Base-by-base conservation (phyloP, 2,797 vertebrate species). In the Anolis apletophallus region DNA sequence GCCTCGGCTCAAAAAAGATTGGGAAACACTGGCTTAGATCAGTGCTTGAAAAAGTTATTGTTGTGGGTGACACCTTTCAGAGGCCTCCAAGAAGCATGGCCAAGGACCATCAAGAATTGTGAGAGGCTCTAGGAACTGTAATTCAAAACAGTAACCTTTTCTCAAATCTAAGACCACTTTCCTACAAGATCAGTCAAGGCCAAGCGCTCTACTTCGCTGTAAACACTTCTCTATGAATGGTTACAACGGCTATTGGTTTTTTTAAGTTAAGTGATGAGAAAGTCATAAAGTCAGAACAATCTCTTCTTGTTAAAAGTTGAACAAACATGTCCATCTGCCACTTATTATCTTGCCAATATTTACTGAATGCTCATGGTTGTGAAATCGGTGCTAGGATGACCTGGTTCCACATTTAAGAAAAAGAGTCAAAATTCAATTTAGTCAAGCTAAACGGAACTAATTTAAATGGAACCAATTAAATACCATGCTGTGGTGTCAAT, bases 361-460 rank as follows among this genome's bases (percentile, higher is more conserved):
- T 84, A 40, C 21, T 55, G 32, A 69, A 85, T 21, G 29, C 19
- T 55, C 17, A 78, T 57, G 16, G 14, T 6, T 40, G 26, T 69
- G 26, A 84, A 68, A 85, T 57, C 55, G 50, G 23, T 54, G 54
- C 50, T 17, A 67, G 64, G 12, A 55, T 69, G 17, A 26, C 23
- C 61, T 29, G 26, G 61, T 64, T 64, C n/a, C 46, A 26, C 26
- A 14, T 29, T 12, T 29, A 29, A 84, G 61, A 1, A 3, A n/a
- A 2, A 8, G n/a, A 3, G 7, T 5, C 50, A 67, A 59, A 21
- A 91, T 84, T 87, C 29, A 80, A n/a, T 90, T 12, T 55, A n/a
- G 3, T 36, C 2, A 61, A 72, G 84, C 75, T 69, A 86, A 3
- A 75, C 87, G 84, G 36, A 84, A 13, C 9, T 61, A 84, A 5